Conservation (phyloP, 2,888 invertebrate genomes). For the Netelia fuscicornis region DNA sequence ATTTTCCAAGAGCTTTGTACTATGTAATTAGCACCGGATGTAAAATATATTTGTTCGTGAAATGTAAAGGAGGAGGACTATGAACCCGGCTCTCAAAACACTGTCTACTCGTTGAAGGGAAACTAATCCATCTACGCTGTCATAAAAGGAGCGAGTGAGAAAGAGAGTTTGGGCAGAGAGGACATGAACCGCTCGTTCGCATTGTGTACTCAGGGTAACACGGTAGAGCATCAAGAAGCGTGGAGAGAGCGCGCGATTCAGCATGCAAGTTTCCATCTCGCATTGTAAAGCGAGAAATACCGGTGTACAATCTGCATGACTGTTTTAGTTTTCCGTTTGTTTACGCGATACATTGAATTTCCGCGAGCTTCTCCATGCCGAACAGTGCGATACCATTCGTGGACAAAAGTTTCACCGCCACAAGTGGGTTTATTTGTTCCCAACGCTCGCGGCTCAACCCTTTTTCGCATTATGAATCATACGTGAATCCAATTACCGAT, state of each 20-base stretch:
- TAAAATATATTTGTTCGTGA: constrained; percentile 69
- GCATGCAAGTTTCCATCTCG: constrained; percentile 38
- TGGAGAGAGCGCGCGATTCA: constrained; percentile 53
- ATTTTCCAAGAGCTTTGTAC: not conserved
- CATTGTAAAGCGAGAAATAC: constrained; percentile 12
- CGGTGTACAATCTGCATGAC: constrained; percentile 31
- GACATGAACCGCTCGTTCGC: not conserved
- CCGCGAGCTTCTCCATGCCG: not conserved
- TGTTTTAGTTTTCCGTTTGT: constrained; percentile 66
- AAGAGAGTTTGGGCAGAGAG: constrained; percentile 8
- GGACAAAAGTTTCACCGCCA: constrained; percentile 6
- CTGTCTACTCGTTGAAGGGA: constrained; percentile 66
- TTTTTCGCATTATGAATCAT: not conserved
- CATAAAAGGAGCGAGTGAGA: constrained; percentile 59
- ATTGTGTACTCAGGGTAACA: constrained; percentile 54
- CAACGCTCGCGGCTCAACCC: not conserved
- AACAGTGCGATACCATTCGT: constrained; percentile 19
- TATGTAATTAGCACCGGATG: constrained; percentile 37
- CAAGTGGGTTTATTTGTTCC: constrained; percentile 9
- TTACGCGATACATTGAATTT: constrained; percentile 29
- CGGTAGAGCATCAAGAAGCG: constrained; percentile 55
- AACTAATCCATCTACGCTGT: constrained; percentile 71
- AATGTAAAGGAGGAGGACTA: not conserved
- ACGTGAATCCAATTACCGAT: constrained; percentile 32
- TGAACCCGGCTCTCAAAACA: not conserved